Evolutionary conservation across 1,140 invertebrate species (phyloP).

Genomic region (Zeugodacus cucurbitae): DNA sequence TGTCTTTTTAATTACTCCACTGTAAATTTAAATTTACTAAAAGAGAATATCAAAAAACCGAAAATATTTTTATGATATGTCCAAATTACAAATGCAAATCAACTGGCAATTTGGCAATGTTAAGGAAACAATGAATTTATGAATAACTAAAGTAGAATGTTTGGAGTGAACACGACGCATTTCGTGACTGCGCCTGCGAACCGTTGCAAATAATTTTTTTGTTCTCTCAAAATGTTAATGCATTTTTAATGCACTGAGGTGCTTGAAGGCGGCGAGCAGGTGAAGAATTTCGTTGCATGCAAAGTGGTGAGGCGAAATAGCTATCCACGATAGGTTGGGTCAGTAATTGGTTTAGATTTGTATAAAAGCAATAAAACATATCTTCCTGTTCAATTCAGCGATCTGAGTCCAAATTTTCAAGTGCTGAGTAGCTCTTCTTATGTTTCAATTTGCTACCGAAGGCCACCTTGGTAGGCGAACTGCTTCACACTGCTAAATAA

Average conservation of each 20-base stretch:
- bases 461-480: too few species aligned
- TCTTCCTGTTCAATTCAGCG: too few species aligned
- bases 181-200: neutral
- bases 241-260: neutral
- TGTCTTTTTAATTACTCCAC: neutral
- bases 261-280: neutral
- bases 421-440: too few species aligned
- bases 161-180: neutral
- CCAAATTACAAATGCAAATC: conserved; percentile 17
- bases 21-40: neutral
- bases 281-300: neutral
- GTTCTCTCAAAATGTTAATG: neutral
- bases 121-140: neutral
- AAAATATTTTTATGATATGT: neutral
- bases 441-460: too few species aligned
- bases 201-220: neutral
- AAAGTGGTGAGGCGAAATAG: neutral
- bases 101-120: neutral
- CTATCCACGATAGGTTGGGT: too few species aligned
- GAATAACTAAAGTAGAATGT: neutral
- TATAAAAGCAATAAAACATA: too few species aligned
- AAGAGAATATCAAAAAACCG: neutral
- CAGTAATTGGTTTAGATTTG: too few species aligned
- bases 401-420: too few species aligned
- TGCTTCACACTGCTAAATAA: too few species aligned